Conservation (phyloP, 2,113 vertebrate species). For the Phyllopteryx taeniolatus region DNA sequence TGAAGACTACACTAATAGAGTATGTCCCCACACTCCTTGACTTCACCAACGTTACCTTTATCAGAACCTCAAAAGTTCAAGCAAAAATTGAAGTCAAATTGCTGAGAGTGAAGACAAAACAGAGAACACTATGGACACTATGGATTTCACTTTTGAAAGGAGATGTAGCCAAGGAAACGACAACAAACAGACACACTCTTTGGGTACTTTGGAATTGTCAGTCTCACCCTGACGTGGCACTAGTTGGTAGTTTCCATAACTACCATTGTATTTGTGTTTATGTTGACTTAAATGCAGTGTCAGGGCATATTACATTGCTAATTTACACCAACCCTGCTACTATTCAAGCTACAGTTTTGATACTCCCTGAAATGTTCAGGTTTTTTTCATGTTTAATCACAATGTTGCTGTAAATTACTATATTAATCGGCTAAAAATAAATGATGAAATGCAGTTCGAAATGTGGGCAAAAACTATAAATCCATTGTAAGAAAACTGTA, state of each 20-base stretch:
- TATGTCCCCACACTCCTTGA: no score
- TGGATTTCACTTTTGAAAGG: slow-evolving; percentile 34
- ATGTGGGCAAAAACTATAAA: background rate
- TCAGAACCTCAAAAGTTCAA: slow-evolving; percentile 12
- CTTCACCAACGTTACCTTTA: background rate
- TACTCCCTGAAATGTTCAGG: slow-evolving; percentile 10
- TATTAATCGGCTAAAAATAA: background rate
- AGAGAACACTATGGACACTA: slow-evolving; percentile 9
- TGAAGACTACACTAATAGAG: no score
- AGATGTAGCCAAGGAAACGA: slow-evolving; percentile 54
- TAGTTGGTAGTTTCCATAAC: slow-evolving; percentile 48
- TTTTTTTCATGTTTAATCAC: background rate
- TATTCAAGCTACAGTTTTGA: slow-evolving; percentile 8
- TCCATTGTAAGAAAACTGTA: slow-evolving; percentile 15
- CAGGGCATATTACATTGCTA: slow-evolving; percentile 17
- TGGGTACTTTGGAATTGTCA: slow-evolving; percentile 50
- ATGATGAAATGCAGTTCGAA: background rate
- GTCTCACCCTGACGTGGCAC: slow-evolving; percentile 27
- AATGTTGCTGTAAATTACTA: background rate
- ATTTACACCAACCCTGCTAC: slow-evolving; percentile 14
- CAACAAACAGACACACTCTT: slow-evolving; percentile 20
- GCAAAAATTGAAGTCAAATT: background rate
- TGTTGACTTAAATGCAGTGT: slow-evolving; percentile 33
- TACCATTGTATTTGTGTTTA: slow-evolving; percentile 49
- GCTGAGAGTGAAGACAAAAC: slow-evolving; percentile 4